Base-by-base conservation (phyloP, 2,797 vertebrate genomes). In the Crotalus adamanteus region DNA sequence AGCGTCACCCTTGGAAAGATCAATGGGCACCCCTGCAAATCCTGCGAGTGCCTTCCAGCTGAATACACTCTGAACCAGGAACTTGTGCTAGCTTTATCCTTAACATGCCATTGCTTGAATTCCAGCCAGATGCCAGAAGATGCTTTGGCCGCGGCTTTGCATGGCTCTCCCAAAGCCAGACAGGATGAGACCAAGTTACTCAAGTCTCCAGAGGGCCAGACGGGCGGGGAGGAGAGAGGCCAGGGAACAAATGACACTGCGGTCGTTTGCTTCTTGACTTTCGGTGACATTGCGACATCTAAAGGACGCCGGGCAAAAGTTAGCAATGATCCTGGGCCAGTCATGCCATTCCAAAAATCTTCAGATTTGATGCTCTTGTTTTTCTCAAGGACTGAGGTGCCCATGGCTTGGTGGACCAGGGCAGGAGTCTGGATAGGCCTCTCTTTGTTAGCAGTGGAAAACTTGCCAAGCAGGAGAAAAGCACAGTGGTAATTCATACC, bases 211-310 rank as follows among this genome's bases (percentile, higher is more conserved):
- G 87, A 85, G 86, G 65, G 92, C 86, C 87, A 1, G 89, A 78
- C 31, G 0, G 94, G n/a, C 16, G 89, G 89, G 0, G 26, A 90
- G 61, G 13, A 86, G 47, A 57, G 13, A 37, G 31, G 69, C 14
- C 2, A 28, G 60, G 55, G 60, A 22, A 55, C 69, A 61, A 51
- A 93, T 73, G 93, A 78, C 2, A 26, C 91, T 91, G 78, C 69
- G 20, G 73, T 42, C 86, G 91, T 0, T 6, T 0, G 87, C 6
- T 0, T 73, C 11, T 22, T 53, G 4, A 95, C 94, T 93, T 0
- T 1, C 87, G 31, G 26, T 91, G 93, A 90, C 94, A 94, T 93
- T 18, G 89, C 88, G 86, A 96, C 95, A 96, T 93, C 94, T 96
- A 95, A 96, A 96, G 95, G 95, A 25, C 91, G 92, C 37, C 0